A percentile compares a stretch with the other conserved stretches of the same genome.
Evolutionary conservation across 1,140 invertebrate species (phyloP).

Genomic region (Microplitis mediator): DNA sequence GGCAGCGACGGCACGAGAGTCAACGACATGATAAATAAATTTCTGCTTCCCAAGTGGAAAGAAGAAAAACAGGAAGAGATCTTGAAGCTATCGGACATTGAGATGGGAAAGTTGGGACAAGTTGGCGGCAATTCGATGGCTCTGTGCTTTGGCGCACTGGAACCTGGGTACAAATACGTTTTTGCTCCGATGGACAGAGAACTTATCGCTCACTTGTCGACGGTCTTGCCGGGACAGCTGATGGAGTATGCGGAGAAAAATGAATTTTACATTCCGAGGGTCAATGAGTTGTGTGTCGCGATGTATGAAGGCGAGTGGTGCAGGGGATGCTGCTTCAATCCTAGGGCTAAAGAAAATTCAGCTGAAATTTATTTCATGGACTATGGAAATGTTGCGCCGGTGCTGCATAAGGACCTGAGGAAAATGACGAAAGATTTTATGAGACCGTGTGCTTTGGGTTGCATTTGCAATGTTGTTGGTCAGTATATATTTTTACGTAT

Average conservation of each 20-base stretch:
- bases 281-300: constrained; percentile 51
- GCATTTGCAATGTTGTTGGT: constrained; percentile 45
- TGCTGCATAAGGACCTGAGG: constrained; percentile 49
- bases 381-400: constrained; percentile 45
- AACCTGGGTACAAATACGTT: constrained; percentile 33
- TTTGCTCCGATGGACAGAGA: constrained; percentile 36
- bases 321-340: constrained; percentile 42
- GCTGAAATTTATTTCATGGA: constrained; percentile 48
- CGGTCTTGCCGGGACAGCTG: constrained; percentile 41
- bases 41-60: constrained; percentile 44
- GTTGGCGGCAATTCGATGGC: constrained; percentile 40
- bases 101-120: constrained; percentile 39
- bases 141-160: constrained; percentile 19
- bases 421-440: constrained; percentile 50
- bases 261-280: constrained; percentile 50
- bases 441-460: constrained; percentile 33
- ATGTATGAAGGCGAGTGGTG: constrained; percentile 43
- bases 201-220: constrained; percentile 36
- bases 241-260: constrained; percentile 38
- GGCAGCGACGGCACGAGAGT: constrained; percentile 33
- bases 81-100: constrained; percentile 35
- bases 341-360: constrained; percentile 19
- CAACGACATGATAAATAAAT: constrained; percentile 43
- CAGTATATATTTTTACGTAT: constrained; percentile 28
- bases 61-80: constrained; percentile 16